Evolutionary conservation across 2,888 invertebrate species (phyloP), one percentile per base, ranked within the genome.

Genomic region (Chydorus sphaericus): DNA sequence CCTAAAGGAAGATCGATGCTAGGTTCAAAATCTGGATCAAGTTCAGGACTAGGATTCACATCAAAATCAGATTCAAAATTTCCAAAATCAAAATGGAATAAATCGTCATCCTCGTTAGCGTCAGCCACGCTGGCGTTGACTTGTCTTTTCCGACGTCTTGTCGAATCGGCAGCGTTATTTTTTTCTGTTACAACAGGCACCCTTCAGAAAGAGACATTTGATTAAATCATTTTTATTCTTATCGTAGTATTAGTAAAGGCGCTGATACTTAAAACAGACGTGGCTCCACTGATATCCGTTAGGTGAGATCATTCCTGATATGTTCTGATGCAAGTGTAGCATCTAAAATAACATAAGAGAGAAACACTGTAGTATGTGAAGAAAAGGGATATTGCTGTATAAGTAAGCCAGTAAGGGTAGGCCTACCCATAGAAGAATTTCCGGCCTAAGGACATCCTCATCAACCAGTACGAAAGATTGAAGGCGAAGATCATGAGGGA

Each of bases 371-470:
- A 44, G 5, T 23, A 6, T 14, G n/a, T 26, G 18, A 23, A 26
- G 5, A 23, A 44, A 23, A 44, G 11, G 44, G 6, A 8, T 37
- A 48, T 28, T n/a, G n/a, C n/a, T n/a, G n/a, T n/a, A 26, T 20
- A 14, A 14, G 20, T 14, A 38, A 8, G 38, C 16, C 20, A 39
- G 10, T 4, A 39, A 39, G 36, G n/a, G n/a, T 3, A 53, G 2
- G 58, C 60, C 60, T 66, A 75, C 75, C 67, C 72, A 65, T 57
- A 63, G 62, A 55, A 85, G 70, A 57, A 79, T 73, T 61, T 74
- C 64, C 1, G 82, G 80, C 48, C 77, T 75, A 48, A 85, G 68
- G 10, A 85, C 77, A 71, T 85, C 77, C 53, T 80, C 76, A 23
- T 80, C 80, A 50, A 78, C 78, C 54, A 83, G 68, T 60, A 84